phyloP scores from a whole-genome alignment of 1,140 invertebrate genomes.

The Brachionus calyciflorus region DNA sequence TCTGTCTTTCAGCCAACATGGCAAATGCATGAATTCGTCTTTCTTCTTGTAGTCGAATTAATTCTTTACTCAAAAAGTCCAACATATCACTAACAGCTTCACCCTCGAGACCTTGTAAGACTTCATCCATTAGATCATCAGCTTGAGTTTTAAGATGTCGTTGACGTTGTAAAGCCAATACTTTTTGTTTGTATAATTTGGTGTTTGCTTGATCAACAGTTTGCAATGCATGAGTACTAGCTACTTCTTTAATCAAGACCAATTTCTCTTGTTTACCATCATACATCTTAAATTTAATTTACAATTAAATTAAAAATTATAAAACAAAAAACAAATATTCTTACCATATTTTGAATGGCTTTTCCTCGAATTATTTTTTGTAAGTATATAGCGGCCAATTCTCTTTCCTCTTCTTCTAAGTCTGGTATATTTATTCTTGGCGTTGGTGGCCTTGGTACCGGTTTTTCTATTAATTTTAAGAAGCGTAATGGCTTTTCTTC shows the following conservation, averaged over 20 bases:
- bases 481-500: slow-evolving; percentile 56
- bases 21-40: slow-evolving; percentile 69
- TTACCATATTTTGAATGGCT: slow-evolving; percentile 70
- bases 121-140: slow-evolving; percentile 47
- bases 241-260: slow-evolving; percentile 70
- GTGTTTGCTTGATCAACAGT: slow-evolving; percentile 58
- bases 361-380: slow-evolving; percentile 69
- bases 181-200: slow-evolving; percentile 60
- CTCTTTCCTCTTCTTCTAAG: slow-evolving; percentile 63
- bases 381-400: slow-evolving; percentile 66
- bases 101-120: slow-evolving; percentile 63
- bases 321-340: slow-evolving; percentile 47
- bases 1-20: slow-evolving; percentile 68
- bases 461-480: slow-evolving; percentile 61
- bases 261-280: slow-evolving; percentile 68
- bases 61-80: slow-evolving; percentile 73
- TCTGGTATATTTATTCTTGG: slow-evolving; percentile 64
- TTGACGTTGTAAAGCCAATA: slow-evolving; percentile 60
- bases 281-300: slow-evolving; percentile 64
- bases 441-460: slow-evolving; percentile 62
- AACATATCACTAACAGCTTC: slow-evolving; percentile 67
- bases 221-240: slow-evolving; percentile 67
- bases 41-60: slow-evolving; percentile 70
- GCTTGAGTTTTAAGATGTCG: slow-evolving; percentile 55
- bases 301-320: slow-evolving; percentile 45